These are phyloP conservation scores for Aurelia aurita complex sp. Pacific DNA, from an alignment of 30 jellyfish, hydroid and myxozoan species.

Conservation along the genomic window DNA sequence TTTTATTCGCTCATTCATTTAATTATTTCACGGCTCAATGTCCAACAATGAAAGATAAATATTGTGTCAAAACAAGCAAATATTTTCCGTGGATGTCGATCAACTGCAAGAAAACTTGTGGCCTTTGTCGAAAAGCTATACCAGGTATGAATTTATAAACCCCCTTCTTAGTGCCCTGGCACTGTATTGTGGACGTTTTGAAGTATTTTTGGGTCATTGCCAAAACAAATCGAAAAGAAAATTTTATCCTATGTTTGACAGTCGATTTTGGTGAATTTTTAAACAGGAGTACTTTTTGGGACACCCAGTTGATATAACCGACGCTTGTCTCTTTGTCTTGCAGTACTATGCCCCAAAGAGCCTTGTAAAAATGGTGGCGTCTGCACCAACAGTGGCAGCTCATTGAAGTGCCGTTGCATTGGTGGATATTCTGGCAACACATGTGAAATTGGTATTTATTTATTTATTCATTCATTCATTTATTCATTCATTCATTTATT, in stretches of 20 bases:
- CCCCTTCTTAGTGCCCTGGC: neutral
- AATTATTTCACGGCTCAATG: neutral
- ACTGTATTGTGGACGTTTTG: neutral
- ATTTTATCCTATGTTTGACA: too few species aligned
- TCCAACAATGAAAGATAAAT: neutral
- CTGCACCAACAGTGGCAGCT: slow-evolving; percentile 2
- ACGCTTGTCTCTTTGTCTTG: too few species aligned
- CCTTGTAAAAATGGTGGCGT: neutral
- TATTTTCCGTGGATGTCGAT: slow-evolving; percentile 14
- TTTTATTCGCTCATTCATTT: too few species aligned
- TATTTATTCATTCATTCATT: too few species aligned
- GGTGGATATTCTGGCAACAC: neutral
- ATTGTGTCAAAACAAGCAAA: neutral
- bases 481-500: too few species aligned
- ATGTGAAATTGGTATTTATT: too few species aligned
- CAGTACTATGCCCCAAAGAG: too few species aligned
- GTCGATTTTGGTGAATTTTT: too few species aligned
- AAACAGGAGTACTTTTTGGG: too few species aligned
- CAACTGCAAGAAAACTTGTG: slow-evolving; percentile 53
- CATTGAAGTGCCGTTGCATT: neutral
- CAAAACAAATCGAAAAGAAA: too few species aligned
- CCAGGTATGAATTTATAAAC: slow-evolving; percentile 1
- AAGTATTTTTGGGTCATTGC: too few species aligned
- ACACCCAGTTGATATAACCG: too few species aligned
- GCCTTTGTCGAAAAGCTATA: neutral